Evolutionary conservation across 2,797 vertebrate species (phyloP).

Genomic region (Catostomus latipinnis): DNA sequence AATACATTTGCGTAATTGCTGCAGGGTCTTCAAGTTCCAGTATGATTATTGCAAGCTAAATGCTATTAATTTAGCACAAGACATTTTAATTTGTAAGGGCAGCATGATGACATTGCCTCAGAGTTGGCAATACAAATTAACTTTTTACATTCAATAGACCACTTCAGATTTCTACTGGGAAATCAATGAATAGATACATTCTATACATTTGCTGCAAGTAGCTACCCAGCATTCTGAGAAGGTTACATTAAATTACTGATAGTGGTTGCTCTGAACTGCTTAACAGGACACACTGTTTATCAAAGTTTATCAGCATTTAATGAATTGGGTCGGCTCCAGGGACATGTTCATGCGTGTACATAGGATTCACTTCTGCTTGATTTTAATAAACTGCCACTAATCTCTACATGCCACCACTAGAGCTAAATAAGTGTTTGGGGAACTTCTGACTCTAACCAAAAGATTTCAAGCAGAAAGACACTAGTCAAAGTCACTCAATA

Average conservation of each 20-base stretch:
- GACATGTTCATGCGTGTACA: conserved; percentile 50
- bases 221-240: conserved; percentile 22
- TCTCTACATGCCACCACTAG: conserved; percentile 22
- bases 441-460: conserved; percentile 48
- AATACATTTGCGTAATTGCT: conserved; percentile 16
- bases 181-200: neutral
- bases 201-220: conserved; percentile 10
- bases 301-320: conserved; percentile 51
- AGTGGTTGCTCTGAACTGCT: conserved; percentile 53
- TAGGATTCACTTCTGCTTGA: conserved; percentile 35
- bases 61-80: conserved; percentile 26
- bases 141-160: conserved; percentile 20
- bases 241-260: conserved; percentile 35
- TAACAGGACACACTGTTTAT: conserved; percentile 61
- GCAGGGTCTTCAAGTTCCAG: conserved; percentile 1
- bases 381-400: conserved; percentile 47
- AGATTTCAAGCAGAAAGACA: conserved; percentile 14
- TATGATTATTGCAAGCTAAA: conserved; percentile 34
- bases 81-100: conserved; percentile 5
- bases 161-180: conserved; percentile 16
- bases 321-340: conserved; percentile 57
- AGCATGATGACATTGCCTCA: conserved; percentile 6
- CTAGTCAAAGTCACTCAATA: conserved; percentile 3
- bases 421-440: conserved; percentile 33
- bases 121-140: neutral